Conservation (phyloP, 2,797 vertebrate genomes). For the Halcyon badia region DNA sequence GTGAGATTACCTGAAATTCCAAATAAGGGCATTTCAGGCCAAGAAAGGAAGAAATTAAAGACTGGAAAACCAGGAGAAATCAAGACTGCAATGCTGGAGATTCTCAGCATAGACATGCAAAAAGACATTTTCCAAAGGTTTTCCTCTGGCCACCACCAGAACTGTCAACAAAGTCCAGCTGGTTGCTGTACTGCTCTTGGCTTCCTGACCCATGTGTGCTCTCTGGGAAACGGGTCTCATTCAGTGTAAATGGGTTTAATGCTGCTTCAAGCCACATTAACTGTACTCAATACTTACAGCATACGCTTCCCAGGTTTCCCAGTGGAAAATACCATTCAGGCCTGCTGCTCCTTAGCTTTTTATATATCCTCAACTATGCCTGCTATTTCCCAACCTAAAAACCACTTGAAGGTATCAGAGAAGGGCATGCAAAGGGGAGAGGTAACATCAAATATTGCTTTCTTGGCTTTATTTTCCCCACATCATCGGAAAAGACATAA, state of each 20-base stretch:
- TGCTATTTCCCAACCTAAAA: neutral
- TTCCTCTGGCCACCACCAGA: neutral
- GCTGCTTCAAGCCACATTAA: slow-evolving; percentile 41
- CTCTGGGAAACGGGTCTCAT: neutral
- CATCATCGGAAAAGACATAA: neutral
- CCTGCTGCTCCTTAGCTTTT: neutral
- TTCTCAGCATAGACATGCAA: neutral
- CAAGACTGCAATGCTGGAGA: neutral
- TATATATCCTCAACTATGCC: neutral
- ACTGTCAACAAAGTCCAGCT: slow-evolving; percentile 7
- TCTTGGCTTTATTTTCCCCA: neutral
- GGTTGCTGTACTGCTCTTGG: slow-evolving; percentile 19
- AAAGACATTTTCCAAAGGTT: neutral
- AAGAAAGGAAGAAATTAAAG: neutral
- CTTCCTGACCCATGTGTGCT: neutral
- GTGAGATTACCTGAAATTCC: neutral
- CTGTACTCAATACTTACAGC: slow-evolving; percentile 23
- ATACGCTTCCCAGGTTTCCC: slow-evolving; percentile 30
- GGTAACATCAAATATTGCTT: neutral
- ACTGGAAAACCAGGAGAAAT: neutral
- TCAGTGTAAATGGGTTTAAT: slow-evolving; percentile 34
- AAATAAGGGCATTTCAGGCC: neutral
- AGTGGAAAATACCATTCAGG: slow-evolving; percentile 2
- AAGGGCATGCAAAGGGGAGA: neutral
- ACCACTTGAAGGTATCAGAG: neutral